Conservation (phyloP, 2,113 vertebrate species). For the Dasyprocta punctata region DNA sequence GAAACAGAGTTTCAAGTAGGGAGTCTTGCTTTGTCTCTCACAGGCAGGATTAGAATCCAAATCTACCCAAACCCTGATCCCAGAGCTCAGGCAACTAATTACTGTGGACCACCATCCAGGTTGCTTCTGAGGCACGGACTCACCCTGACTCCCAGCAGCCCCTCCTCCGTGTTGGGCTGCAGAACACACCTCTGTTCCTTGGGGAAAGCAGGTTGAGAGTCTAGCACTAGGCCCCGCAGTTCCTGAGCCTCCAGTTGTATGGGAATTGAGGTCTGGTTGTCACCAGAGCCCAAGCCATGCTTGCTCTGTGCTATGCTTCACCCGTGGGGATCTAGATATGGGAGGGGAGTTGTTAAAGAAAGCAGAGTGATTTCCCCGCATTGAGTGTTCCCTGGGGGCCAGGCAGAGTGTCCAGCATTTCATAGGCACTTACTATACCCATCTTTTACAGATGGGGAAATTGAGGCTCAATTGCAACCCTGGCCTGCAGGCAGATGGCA, state of each 20-base stretch:
- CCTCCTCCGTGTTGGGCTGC: no score
- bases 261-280: background rate
- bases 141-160: accelerated
- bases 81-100: background rate
- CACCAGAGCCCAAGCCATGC: background rate
- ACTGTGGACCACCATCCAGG: accelerated
- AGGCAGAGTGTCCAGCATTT: accelerated
- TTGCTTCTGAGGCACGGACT: background rate
- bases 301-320: background rate
- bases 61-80: background rate
- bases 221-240: background rate
- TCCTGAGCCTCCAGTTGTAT: accelerated
- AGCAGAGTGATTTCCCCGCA: accelerated
- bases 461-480: background rate
- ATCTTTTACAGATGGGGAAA: background rate
- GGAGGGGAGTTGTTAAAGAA: background rate
- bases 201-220: background rate
- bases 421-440: background rate
- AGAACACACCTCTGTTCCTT: background rate
- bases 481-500: background rate
- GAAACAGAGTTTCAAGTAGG: background rate
- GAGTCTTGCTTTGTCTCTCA: background rate
- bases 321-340: background rate
- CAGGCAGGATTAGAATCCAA: background rate
- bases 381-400: accelerated